Base-by-base conservation (phyloP, 2,797 vertebrate species). In the Notolabrus celidotus region DNA sequence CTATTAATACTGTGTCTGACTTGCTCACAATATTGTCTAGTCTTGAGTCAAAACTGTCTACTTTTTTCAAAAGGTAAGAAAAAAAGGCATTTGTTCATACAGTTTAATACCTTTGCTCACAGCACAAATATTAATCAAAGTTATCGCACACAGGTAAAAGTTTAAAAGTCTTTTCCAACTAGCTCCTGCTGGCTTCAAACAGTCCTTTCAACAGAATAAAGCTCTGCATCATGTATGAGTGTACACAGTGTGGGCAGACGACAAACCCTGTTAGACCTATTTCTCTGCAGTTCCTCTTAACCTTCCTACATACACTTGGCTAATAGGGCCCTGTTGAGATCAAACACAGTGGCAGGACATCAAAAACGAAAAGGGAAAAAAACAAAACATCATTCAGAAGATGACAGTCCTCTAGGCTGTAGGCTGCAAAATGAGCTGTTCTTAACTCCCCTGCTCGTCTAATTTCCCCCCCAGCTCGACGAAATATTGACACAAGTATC, bases 291-390 rank as follows among this genome's bases (percentile, higher is more conserved):
- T 80, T 79, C 33, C 68, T 86, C 74, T 77, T 50, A 59, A 86
- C 71, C 84, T 81, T 67, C 79, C 76, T 67, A 71, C 74, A 77
- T 80, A 67, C 54, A 68, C 77, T 66, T 39, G 72, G 63, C 42
- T 80, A 86, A 86, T 39, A 59, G 52, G 41, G 47, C 39, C 54
- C 67, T 27, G 62, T 66, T 61, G 68, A 85, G 80, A 85, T 80
- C 77, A 83, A 86, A 82, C 59, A 73, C 57, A 61, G 66, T 29
- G 22, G 51, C 53, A 79, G 47, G 34, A 79, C 64, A 57, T 77
- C 51, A 77, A 83, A 67, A 46, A 14, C 42, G 5, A 29, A 20
- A 42, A 5, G 17, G 9, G 2, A 10, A 20, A 62, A 52, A n/a
- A n/a, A n/a, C n/a, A 19, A 45, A 9, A 50, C 11, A 38, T n/a